These are phyloP conservation scores for Colostygia pectinataria DNA, from an alignment of 2,888 invertebrate genomes.

Conservation along the genomic window DNA sequence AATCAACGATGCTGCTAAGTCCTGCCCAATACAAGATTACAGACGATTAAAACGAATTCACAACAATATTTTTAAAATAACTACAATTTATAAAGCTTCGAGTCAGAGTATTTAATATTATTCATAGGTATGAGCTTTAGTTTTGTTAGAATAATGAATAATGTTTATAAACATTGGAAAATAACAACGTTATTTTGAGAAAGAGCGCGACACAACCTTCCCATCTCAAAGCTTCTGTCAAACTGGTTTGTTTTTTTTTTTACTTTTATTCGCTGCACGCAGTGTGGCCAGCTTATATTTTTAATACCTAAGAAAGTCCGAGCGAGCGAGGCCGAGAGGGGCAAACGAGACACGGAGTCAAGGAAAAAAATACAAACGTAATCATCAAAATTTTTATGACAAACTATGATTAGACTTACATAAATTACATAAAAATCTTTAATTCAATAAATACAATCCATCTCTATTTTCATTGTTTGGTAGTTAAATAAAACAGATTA, in stretches of 20 bases:
- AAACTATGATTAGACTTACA: no score
- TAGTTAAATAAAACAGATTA: slow-evolving; percentile 53
- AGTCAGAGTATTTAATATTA: slow-evolving; percentile 49
- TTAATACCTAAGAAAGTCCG: no score
- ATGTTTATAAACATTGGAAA: slow-evolving; percentile 75
- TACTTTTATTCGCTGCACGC: neutral
- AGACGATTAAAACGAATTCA: slow-evolving; percentile 73
- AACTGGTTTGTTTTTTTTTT: slow-evolving; percentile 60
- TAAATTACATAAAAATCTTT: slow-evolving; percentile 66
- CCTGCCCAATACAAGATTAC: slow-evolving; percentile 75
- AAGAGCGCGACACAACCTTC: slow-evolving; percentile 56
- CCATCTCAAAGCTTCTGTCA: slow-evolving; percentile 53
- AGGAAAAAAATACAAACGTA: no score
- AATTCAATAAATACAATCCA: slow-evolving; percentile 72
- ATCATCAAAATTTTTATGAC: no score
- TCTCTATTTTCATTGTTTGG: slow-evolving; percentile 67
- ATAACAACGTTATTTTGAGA: slow-evolving; percentile 60
- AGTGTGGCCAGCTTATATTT: slow-evolving; percentile 1
- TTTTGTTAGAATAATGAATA: slow-evolving; percentile 48
- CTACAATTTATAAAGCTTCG: slow-evolving; percentile 38
- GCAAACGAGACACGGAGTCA: no score
- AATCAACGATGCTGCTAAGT: slow-evolving; percentile 63
- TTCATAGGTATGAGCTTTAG: slow-evolving; percentile 44
- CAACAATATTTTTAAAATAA: slow-evolving; percentile 51
- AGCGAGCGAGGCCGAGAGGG: no score